Conservation (phyloP, 2,113 vertebrate species). For the Numenius arquata region DNA sequence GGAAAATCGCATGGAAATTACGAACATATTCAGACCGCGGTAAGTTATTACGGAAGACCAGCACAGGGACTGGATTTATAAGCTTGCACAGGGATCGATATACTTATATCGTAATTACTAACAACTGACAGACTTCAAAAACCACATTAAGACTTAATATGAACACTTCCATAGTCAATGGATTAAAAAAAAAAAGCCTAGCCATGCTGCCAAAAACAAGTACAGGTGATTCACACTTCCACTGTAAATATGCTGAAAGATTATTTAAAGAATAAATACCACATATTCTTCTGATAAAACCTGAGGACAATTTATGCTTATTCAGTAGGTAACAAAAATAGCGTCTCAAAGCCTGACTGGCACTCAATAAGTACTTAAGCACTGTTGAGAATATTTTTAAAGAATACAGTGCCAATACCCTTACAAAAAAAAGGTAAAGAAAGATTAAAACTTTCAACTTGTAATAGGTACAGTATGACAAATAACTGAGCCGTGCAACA, state of each 20-base stretch:
- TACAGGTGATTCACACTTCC: background rate
- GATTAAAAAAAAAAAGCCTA: background rate
- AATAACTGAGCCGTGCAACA: background rate
- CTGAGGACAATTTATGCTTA: background rate
- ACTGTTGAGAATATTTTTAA: background rate
- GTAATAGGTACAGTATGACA: background rate
- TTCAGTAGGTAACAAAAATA: background rate
- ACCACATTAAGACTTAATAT: conserved; percentile 47
- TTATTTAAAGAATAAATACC: background rate
- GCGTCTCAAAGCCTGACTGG: background rate
- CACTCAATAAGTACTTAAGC: background rate
- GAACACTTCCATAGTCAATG: conserved; percentile 35
- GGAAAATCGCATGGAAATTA: conserved; percentile 59
- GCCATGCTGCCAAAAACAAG: background rate
- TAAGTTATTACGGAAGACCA: conserved; percentile 52
- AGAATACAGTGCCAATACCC: background rate
- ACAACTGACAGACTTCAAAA: conserved; percentile 64
- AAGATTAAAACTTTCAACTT: background rate
- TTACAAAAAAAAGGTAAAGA: background rate
- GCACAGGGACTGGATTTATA: conserved; percentile 44
- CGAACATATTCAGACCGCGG: conserved; percentile 39
- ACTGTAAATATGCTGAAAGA: background rate
- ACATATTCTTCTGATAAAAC: background rate
- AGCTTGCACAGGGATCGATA: conserved; percentile 55
- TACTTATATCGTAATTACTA: conserved; percentile 60